Evolutionary conservation across 2,113 vertebrate species (phyloP).

Genomic region (Brachirus orientalis): DNA sequence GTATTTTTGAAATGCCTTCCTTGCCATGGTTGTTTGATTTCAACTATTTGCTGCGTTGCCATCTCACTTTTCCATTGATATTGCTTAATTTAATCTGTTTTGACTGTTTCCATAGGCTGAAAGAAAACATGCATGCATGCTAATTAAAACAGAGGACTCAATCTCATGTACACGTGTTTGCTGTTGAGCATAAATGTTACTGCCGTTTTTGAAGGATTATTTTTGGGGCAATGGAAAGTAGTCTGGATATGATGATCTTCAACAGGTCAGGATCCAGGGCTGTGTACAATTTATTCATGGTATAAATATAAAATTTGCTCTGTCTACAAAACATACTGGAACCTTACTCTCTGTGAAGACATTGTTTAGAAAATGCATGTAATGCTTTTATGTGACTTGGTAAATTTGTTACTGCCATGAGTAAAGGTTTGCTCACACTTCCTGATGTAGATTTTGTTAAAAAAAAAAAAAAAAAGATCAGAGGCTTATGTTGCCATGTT

Average conservation of each 20-base stretch:
- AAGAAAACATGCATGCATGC: too few relatives aligned
- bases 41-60: too few relatives aligned
- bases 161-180: too few relatives aligned
- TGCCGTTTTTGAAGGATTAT: neutral
- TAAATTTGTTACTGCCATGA: slow-evolving; percentile 30
- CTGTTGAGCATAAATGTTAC: neutral
- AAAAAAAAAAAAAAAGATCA: too few relatives aligned
- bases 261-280: slow-evolving; percentile 27
- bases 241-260: neutral
- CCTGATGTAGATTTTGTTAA: slow-evolving; percentile 42
- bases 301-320: neutral
- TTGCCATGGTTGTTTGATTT: too few relatives aligned
- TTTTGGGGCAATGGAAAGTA: neutral
- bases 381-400: slow-evolving; percentile 26
- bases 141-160: too few relatives aligned
- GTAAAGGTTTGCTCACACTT: slow-evolving; percentile 22
- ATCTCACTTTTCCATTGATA: too few relatives aligned
- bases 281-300: neutral
- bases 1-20: too few relatives aligned
- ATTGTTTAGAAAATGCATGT: slow-evolving; percentile 26
- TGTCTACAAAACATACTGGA: neutral
- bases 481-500: slow-evolving; percentile 62
- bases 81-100: too few relatives aligned
- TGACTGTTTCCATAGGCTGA: too few relatives aligned
- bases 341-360: neutral